These are phyloP conservation scores for Otis tarda DNA, from an alignment of 2,113 vertebrate genomes.

Conservation along the genomic window DNA sequence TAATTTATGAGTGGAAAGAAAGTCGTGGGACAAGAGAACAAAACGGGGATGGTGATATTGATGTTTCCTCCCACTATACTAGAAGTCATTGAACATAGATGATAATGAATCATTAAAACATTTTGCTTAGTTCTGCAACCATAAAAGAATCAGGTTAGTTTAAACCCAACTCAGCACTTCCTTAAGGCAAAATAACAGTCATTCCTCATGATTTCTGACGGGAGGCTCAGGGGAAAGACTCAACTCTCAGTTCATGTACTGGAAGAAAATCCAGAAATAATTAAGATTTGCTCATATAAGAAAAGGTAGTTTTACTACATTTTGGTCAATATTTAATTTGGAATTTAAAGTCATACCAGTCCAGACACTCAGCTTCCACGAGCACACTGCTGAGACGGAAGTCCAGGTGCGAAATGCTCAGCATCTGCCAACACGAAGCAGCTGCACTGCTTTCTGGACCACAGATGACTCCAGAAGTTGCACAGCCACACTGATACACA, in stretches of 20 bases:
- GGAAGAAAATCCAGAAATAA: not conserved
- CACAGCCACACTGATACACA: not conserved
- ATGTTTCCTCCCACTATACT: not conserved
- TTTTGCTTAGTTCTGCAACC: not conserved
- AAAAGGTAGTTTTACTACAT: not conserved
- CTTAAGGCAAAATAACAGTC: not conserved
- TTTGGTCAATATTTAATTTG: not conserved
- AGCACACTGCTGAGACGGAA: not conserved
- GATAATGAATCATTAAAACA: not conserved
- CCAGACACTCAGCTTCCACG: not conserved
- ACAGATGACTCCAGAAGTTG: not conserved
- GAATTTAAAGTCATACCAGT: not conserved
- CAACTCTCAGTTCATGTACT: accelerated
- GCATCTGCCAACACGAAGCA: not conserved
- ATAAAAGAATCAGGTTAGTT: not conserved
- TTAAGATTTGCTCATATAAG: not conserved
- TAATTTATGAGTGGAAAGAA: not conserved
- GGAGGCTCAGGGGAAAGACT: not conserved
- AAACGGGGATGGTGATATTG: not conserved
- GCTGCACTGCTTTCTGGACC: not conserved
- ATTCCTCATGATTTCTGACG: not conserved
- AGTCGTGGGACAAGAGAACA: not conserved
- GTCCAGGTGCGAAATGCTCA: not conserved
- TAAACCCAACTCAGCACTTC: not conserved
- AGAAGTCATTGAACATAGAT: not conserved